Conservation (phyloP, 2,888 invertebrate species). For the Gymnoscelis rufifasciata region DNA sequence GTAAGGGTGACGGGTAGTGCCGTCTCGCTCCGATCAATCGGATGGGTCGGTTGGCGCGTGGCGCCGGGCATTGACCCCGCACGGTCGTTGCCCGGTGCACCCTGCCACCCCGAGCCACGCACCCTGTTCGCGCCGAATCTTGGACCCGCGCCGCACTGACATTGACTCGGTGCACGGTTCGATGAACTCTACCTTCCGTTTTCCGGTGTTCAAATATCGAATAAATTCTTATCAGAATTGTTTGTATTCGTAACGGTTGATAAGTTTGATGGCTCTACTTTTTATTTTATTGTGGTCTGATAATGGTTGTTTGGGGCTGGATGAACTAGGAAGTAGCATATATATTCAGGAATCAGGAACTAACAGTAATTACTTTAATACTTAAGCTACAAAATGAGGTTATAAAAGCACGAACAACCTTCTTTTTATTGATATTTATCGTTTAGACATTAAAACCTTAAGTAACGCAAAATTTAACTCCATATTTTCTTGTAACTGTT, state of each 20-base stretch:
- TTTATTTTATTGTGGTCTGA: too few relatives aligned
- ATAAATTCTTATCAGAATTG: conserved; percentile 30
- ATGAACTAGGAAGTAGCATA: too few relatives aligned
- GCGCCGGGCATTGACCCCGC: conserved; percentile 72
- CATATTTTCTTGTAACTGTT: too few relatives aligned
- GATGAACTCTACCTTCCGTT: conserved; percentile 63
- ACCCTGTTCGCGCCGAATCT: conserved; percentile 71
- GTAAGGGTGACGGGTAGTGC: conserved; percentile 61
- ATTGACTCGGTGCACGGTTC: conserved; percentile 70
- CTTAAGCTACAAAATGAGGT: too few relatives aligned
- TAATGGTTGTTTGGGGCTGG: too few relatives aligned
- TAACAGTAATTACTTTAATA: too few relatives aligned
- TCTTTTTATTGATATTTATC: too few relatives aligned
- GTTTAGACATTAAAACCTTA: too few relatives aligned
- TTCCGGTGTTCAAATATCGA: conserved; percentile 53
- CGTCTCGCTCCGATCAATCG: conserved; percentile 75
- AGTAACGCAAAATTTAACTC: too few relatives aligned
- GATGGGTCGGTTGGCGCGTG: conserved; percentile 70
- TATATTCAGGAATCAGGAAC: too few relatives aligned
- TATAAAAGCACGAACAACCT: too few relatives aligned
- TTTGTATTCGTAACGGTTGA: not conserved
- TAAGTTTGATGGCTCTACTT: too few relatives aligned
- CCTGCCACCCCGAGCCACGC: conserved; percentile 68
- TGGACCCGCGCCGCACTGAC: conserved; percentile 66
- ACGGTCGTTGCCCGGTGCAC: conserved; percentile 76